Conservation (phyloP, 2,888 invertebrate genomes). For the Drosophila nigritarsus region DNA sequence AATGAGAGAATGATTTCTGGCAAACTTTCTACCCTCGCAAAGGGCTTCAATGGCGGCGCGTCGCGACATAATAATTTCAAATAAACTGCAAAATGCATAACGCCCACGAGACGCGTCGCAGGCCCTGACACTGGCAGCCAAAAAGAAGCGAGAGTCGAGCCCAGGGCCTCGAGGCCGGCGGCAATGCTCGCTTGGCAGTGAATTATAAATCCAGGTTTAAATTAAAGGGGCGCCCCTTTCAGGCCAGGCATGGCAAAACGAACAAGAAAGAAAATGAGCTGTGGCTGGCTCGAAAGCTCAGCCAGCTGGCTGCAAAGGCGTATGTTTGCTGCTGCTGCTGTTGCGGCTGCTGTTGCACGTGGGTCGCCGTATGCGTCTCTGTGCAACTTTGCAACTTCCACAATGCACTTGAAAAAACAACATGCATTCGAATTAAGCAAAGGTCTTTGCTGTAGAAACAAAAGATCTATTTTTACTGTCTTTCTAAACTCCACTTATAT, state of each 20-base stretch:
- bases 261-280: neutral
- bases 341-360: constrained; percentile 41
- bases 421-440: neutral
- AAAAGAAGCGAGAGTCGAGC: constrained; percentile 22
- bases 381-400: constrained; percentile 17
- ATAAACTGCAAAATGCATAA: constrained; percentile 80
- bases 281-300: constrained; percentile 13
- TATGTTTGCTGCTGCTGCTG: constrained; percentile 29
- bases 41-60: constrained; percentile 49
- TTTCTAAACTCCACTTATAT: neutral
- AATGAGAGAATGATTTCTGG: constrained; percentile 71
- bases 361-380: constrained; percentile 40
- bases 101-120: constrained; percentile 66
- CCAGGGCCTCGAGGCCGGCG: constrained; percentile 15
- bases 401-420: neutral
- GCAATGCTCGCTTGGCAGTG: constrained; percentile 64
- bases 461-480: fast-evolving
- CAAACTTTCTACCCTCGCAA: constrained; percentile 61
- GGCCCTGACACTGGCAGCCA: constrained; percentile 45
- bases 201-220: constrained; percentile 82
- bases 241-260: constrained; percentile 36
- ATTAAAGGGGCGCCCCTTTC: constrained; percentile 56
- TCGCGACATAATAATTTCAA: constrained; percentile 82
- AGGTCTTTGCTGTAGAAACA: neutral
- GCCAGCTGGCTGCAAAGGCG: constrained; percentile 18